A percentile compares a stretch with the other conserved stretches of the same genome.
phyloP scores from a whole-genome alignment of 2,797 vertebrate genomes.

The Phoebastria nigripes region DNA sequence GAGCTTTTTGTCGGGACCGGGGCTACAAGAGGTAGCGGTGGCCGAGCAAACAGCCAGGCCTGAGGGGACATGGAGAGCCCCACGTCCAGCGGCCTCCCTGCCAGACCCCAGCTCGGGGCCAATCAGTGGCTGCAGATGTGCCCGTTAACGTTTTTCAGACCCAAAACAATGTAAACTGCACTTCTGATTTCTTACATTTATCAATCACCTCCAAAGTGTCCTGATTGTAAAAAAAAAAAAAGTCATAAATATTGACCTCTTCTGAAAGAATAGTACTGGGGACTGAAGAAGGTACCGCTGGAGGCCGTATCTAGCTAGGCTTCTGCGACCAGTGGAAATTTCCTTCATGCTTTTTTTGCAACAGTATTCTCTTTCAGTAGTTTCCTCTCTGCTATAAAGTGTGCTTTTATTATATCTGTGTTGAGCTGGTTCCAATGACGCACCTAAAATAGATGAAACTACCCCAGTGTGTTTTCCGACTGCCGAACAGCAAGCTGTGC shows the following conservation, averaged over 20 bases:
- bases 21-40: background rate
- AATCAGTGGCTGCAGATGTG: background rate
- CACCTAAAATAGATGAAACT: conserved; percentile 61
- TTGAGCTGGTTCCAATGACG: conserved; percentile 7
- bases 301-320: background rate
- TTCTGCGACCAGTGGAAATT: conserved; percentile 51
- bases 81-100: rapidly evolving
- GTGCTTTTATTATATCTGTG: conserved; percentile 38
- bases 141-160: background rate
- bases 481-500: background rate
- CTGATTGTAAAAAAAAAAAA: background rate
- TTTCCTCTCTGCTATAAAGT: conserved; percentile 28
- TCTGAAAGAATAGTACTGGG: background rate
- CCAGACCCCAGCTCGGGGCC: rapidly evolving
- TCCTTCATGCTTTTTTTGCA: conserved; percentile 23
- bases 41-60: background rate
- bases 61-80: rapidly evolving
- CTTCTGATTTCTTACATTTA: background rate
- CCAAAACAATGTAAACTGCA: background rate
- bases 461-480: background rate
- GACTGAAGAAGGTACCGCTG: background rate
- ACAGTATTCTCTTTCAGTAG: conserved; percentile 59
- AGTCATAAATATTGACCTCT: background rate
- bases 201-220: background rate
- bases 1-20: background rate